These are phyloP conservation scores for Camelus bactrianus DNA, from an alignment of 2,113 vertebrate species.

Conservation along the genomic window DNA sequence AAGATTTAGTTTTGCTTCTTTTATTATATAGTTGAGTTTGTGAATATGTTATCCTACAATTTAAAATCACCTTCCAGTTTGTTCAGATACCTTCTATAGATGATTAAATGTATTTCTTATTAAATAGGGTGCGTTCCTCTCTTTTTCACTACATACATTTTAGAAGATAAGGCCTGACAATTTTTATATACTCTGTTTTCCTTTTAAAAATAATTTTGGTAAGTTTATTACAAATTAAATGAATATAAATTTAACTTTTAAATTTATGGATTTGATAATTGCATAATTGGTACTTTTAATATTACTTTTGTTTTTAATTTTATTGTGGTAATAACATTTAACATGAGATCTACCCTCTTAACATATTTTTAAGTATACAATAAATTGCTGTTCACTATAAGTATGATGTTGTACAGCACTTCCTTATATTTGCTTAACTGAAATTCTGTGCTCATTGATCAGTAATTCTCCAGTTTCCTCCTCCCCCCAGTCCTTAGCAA, in stretches of 20 bases:
- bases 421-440: neutral
- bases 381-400: neutral
- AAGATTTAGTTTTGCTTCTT: neutral
- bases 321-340: neutral
- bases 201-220: neutral
- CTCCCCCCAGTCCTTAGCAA: neutral
- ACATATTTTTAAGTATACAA: neutral
- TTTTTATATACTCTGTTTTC: neutral
- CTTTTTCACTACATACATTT: neutral
- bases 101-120: neutral
- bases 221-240: neutral
- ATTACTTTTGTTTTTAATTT: neutral
- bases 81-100: neutral
- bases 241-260: neutral
- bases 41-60: neutral
- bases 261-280: neutral
- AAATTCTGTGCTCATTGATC: neutral
- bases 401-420: neutral
- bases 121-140: neutral
- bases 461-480: neutral
- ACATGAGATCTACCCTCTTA: no score
- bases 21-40: neutral
- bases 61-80: neutral
- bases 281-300: neutral
- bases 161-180: neutral